Percentiles rank a stretch among this genome's conserved stretches.
phyloP scores from a whole-genome alignment of 2,797 vertebrate species.

The Momotus momota region DNA sequence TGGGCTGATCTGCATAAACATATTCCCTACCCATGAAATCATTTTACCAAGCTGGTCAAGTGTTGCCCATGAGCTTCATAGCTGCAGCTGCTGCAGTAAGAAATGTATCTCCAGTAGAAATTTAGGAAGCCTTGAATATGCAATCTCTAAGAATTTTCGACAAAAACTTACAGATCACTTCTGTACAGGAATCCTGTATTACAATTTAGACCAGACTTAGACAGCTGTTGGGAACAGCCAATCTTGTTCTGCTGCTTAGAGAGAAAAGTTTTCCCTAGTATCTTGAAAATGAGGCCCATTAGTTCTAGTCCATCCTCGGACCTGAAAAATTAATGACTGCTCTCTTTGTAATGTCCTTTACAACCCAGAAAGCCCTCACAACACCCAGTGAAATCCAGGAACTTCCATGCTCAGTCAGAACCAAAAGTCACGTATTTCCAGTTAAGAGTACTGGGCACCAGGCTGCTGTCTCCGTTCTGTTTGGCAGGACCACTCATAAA shows the following conservation, averaged over 20 bases:
- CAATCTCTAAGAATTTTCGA: not conserved
- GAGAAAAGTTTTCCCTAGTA: not conserved
- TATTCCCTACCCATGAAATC: not conserved
- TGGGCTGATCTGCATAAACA: not conserved
- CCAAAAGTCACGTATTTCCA: not conserved
- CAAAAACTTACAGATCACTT: not conserved
- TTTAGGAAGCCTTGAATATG: not conserved
- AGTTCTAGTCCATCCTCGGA: not conserved
- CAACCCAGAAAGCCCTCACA: not conserved
- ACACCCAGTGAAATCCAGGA: rapidly evolving
- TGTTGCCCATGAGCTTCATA: not conserved
- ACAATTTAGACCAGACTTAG: not conserved
- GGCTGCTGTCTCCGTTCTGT: not conserved
- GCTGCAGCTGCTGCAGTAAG: not conserved
- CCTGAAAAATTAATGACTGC: not conserved
- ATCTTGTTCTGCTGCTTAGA: not conserved
- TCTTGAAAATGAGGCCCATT: not conserved
- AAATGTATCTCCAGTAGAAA: not conserved
- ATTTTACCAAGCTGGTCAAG: not conserved
- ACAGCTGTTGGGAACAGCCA: not conserved
- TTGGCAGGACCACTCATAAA: constrained; percentile 19
- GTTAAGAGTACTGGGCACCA: not conserved
- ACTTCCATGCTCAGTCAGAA: not conserved
- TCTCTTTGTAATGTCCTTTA: not conserved
- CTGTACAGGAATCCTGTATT: not conserved